Evolutionary conservation across 2,113 vertebrate species (phyloP).

Genomic region (Pelodiscus sinensis): DNA sequence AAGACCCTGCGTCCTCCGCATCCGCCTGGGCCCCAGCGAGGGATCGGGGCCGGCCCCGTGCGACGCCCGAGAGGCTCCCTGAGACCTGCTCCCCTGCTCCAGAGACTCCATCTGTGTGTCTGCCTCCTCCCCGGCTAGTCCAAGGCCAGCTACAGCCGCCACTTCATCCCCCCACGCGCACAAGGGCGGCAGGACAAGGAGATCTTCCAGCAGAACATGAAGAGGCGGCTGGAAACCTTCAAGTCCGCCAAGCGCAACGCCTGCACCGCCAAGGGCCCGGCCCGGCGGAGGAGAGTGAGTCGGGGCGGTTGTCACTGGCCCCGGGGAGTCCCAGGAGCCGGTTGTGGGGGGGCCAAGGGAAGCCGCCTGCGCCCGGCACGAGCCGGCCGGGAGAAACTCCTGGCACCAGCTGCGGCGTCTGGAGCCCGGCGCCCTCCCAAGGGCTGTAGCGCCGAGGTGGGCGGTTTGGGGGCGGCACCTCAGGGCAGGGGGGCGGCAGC

Average conservation of each 20-base stretch:
- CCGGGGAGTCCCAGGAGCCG: no score
- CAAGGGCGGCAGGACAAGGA: conserved; percentile 95
- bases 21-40: no score
- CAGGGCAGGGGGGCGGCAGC: neutral
- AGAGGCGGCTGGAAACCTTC: conserved; percentile 92
- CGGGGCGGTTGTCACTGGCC: no score
- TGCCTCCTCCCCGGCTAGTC: conserved; percentile 83
- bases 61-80: neutral
- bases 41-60: no score
- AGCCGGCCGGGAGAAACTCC: no score
- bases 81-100: neutral
- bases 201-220: conserved; percentile 98
- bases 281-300: conserved; percentile 88
- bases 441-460: no score
- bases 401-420: no score
- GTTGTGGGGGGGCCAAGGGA: no score
- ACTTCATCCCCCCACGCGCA: conserved; percentile 92
- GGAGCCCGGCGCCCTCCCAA: no score
- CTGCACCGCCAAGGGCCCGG: conserved; percentile 84
- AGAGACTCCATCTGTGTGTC: conserved; percentile 71
- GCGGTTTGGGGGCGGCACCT: no score
- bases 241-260: conserved; percentile 89
- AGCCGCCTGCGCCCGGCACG: no score
- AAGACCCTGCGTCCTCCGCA: no score
- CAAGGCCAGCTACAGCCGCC: conserved; percentile 95